Evolutionary conservation across 1,140 invertebrate genomes (phyloP).

Genomic region (Diorhabda sublineata): DNA sequence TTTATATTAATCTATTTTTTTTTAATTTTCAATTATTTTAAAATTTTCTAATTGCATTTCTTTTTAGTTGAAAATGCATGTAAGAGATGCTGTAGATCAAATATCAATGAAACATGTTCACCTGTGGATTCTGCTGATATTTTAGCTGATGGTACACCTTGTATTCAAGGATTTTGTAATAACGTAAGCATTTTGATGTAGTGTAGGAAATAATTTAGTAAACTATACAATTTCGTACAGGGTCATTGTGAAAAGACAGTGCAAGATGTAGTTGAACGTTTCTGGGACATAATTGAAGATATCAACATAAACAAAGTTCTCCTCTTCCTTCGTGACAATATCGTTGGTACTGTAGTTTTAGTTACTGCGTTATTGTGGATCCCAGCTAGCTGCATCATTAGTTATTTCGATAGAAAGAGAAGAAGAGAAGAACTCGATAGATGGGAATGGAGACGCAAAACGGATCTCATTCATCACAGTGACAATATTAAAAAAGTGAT

Average conservation of each 20-base stretch:
- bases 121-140: conserved; percentile 83
- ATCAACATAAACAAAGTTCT: conserved; percentile 92
- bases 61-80: conserved; percentile 76
- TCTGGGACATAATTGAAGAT: conserved; percentile 96
- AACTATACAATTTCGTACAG: conserved; percentile 49
- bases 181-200: conserved; percentile 56
- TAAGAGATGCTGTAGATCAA: conserved; percentile 84
- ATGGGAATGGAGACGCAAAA: conserved; percentile 41
- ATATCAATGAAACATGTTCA: conserved; percentile 86
- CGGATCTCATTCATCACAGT: conserved; percentile 60
- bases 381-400: conserved; percentile 78
- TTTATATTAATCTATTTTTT: too few species aligned
- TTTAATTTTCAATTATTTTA: too few species aligned
- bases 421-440: conserved; percentile 39
- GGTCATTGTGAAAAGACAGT: conserved; percentile 92
- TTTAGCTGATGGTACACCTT: conserved; percentile 89
- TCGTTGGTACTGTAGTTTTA: conserved; percentile 85
- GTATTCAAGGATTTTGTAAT: conserved; percentile 94
- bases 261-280: conserved; percentile 89
- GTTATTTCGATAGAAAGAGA: conserved; percentile 67
- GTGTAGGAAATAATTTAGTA: not conserved
- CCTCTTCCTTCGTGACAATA: conserved; percentile 80
- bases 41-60: conserved; percentile 4
- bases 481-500: conserved; percentile 56
- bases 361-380: conserved; percentile 90